Evolutionary conservation across 1,140 invertebrate genomes (phyloP).

Genomic region (Alviniconcha marisindica): DNA sequence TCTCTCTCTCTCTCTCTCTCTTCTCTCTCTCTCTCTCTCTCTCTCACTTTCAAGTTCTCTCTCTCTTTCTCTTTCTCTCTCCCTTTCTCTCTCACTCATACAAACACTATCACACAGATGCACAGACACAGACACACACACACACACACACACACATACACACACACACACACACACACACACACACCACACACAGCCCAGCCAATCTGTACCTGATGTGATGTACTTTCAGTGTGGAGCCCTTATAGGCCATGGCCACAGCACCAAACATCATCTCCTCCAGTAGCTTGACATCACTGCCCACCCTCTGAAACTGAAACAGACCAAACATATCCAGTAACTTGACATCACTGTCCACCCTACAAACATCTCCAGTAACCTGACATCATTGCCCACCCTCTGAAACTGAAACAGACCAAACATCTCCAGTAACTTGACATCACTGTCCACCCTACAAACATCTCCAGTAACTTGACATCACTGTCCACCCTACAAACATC

Average conservation of each 20-base stretch:
- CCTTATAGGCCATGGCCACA: constrained; percentile 89
- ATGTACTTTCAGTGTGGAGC: constrained; percentile 86
- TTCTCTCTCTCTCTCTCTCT: too few species aligned
- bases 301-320: constrained; percentile 73
- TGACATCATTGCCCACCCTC: constrained; percentile 82
- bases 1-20: too few species aligned
- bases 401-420: constrained; percentile 62
- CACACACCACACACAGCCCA: neutral
- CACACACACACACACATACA: neutral
- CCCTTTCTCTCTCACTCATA: neutral
- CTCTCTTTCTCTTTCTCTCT: too few species aligned
- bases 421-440: too few species aligned
- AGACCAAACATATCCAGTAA: constrained; percentile 78
- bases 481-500: neutral
- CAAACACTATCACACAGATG: neutral
- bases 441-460: neutral
- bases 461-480: too few species aligned
- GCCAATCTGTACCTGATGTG: constrained; percentile 79
- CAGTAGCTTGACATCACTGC: constrained; percentile 84
- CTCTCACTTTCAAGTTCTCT: too few species aligned
- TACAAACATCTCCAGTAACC: constrained; percentile 80
- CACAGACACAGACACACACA: neutral
- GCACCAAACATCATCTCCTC: constrained; percentile 94
- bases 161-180: neutral
- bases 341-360: constrained; percentile 74